phyloP scores from a whole-genome alignment of 2,888 invertebrate species.

The Tetragonisca angustula region DNA sequence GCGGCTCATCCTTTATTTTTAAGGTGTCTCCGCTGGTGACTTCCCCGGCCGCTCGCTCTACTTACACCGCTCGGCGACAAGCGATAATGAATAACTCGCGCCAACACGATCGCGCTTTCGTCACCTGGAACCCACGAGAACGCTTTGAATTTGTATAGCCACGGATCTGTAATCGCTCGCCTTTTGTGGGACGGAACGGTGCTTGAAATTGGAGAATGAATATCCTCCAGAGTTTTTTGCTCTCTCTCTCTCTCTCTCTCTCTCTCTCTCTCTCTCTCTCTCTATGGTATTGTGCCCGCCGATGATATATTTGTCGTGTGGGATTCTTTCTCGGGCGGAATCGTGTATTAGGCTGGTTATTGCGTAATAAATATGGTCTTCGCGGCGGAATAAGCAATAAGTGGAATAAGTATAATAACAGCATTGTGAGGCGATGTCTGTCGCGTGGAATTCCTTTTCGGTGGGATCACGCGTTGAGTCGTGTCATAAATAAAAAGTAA shows the following conservation, averaged over 20 bases:
- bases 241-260: too few relatives aligned
- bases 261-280: too few relatives aligned
- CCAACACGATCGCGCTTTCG: constrained; percentile 44
- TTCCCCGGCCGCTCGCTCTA: constrained; percentile 32
- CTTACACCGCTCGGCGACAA: constrained; percentile 32
- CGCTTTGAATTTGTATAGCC: constrained; percentile 29
- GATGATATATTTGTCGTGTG: background rate
- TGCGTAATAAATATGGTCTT: background rate
- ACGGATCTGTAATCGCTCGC: constrained; percentile 7
- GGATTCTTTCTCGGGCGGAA: background rate
- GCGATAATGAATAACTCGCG: constrained; percentile 62
- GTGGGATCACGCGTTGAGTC: background rate
- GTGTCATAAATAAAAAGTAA: background rate
- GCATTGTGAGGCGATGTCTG: background rate
- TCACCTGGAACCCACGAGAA: constrained; percentile 11
- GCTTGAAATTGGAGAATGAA: constrained; percentile 10
- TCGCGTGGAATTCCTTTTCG: background rate
- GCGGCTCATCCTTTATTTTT: constrained; percentile 65
- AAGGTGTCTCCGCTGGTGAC: constrained; percentile 41
- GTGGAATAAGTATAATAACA: background rate
- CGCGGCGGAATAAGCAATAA: background rate
- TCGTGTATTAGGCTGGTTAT: background rate
- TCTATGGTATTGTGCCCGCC: too few relatives aligned
- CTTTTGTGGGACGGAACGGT: background rate
- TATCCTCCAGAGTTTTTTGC: background rate